Conservation (phyloP, 2,888 invertebrate species). For the Lordiphosa fenestrarum region DNA sequence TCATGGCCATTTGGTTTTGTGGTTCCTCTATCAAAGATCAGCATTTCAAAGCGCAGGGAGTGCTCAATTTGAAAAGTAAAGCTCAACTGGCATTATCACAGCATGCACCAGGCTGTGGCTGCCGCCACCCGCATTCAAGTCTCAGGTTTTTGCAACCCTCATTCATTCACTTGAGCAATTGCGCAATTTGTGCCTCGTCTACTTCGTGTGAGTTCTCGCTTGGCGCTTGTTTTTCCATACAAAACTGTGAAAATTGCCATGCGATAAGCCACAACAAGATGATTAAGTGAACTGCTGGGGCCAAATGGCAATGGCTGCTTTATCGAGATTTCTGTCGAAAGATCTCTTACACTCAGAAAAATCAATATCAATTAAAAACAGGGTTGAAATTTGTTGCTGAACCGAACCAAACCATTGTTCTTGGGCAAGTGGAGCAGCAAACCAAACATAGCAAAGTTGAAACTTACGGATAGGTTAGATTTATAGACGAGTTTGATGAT, state of each 20-base stretch:
- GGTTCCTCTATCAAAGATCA: conserved; percentile 44
- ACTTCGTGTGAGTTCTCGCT: conserved; percentile 54
- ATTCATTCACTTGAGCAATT: conserved; percentile 31
- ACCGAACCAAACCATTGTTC: too few relatives aligned
- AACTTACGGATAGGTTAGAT: too few relatives aligned
- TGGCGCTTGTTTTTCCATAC: conserved; percentile 6
- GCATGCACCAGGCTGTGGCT: conserved; percentile 47
- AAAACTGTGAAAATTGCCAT: conserved; percentile 31
- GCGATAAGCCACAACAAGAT: conserved; percentile 40
- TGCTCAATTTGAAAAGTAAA: conserved; percentile 71
- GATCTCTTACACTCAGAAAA: conserved; percentile 24
- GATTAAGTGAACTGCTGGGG: conserved; percentile 3
- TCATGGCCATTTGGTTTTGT: conserved; percentile 27
- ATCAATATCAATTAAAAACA: too few relatives aligned
- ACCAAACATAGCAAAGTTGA: too few relatives aligned
- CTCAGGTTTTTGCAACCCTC: conserved; percentile 51
- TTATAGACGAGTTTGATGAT: too few relatives aligned
- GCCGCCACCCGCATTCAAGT: conserved; percentile 57
- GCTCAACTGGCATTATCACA: conserved; percentile 69
- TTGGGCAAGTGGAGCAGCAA: too few relatives aligned
- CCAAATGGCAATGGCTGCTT: conserved; percentile 14
- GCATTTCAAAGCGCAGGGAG: conserved; percentile 61
- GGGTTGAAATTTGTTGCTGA: too few relatives aligned
- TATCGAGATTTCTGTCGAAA: conserved; percentile 24
- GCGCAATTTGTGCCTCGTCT: conserved; percentile 48